Conservation (phyloP, 2,113 vertebrate species). For the Cisticola juncidis region DNA sequence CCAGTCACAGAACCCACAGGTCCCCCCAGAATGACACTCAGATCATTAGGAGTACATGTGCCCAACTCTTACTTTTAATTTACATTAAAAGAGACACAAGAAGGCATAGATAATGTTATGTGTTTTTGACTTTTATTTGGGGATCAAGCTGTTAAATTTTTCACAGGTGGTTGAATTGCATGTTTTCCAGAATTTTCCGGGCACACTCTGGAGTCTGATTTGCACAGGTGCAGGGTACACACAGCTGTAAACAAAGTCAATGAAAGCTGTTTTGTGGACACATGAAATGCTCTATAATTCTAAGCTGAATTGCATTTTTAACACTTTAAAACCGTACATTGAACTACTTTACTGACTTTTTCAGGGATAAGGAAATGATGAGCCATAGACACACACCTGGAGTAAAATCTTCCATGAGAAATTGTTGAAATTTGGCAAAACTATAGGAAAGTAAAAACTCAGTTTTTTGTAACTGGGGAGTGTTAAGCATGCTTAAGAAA, state of each 20-base stretch:
- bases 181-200: slow-evolving; percentile 9
- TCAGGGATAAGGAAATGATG: not conserved
- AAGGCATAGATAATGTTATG: not conserved
- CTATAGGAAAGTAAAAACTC: not conserved
- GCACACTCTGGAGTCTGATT: slow-evolving; percentile 13
- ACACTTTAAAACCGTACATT: not conserved
- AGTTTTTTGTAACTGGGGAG: not conserved
- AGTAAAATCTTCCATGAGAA: not conserved
- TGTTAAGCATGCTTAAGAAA: not conserved
- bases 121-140: not conserved
- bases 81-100: not conserved
- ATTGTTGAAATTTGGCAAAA: not conserved
- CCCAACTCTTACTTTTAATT: not conserved
- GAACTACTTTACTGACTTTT: not conserved
- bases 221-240: slow-evolving; percentile 49
- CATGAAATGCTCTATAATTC: slow-evolving; percentile 1
- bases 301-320: not conserved
- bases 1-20: not conserved
- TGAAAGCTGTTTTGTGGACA: slow-evolving; percentile 5
- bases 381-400: not conserved
- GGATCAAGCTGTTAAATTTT: not conserved
- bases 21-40: not conserved
- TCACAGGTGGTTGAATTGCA: slow-evolving; percentile 14
- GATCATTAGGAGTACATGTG: not conserved
- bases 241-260: slow-evolving; percentile 41